Evolutionary conservation across 2,888 invertebrate species (phyloP).

Genomic region (Gasteruption jaculator): DNA sequence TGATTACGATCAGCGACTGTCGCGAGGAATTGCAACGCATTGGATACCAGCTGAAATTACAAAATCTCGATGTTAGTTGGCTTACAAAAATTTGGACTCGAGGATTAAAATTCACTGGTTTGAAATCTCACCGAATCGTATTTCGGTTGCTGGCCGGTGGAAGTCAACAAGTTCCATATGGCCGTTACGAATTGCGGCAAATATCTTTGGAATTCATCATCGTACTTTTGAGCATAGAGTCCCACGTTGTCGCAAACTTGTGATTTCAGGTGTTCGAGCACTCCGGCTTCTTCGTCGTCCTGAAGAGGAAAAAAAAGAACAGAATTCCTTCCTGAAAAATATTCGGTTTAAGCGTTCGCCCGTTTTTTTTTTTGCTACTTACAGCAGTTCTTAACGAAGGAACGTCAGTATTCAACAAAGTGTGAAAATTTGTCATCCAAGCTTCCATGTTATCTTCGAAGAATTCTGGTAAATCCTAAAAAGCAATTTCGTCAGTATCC

Average conservation of each 20-base stretch:
- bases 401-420: slow-evolving; percentile 74
- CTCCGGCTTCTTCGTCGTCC: slow-evolving; percentile 82
- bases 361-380: slow-evolving; percentile 15
- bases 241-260: slow-evolving; percentile 95
- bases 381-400: slow-evolving; percentile 64
- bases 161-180: slow-evolving; percentile 86
- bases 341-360: slow-evolving; percentile 2
- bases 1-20: slow-evolving; percentile 89
- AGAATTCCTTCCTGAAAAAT: background rate
- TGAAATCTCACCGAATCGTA: slow-evolving; percentile 84
- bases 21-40: slow-evolving; percentile 91
- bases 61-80: slow-evolving; percentile 9
- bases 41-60: slow-evolving; percentile 77
- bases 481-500: slow-evolving; percentile 11
- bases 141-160: slow-evolving; percentile 80
- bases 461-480: slow-evolving; percentile 90
- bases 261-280: slow-evolving; percentile 86
- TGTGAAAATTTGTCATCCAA: slow-evolving; percentile 93
- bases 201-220: slow-evolving; percentile 91
- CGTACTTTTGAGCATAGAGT: slow-evolving; percentile 95
- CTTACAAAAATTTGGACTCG: slow-evolving; percentile 4
- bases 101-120: background rate
- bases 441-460: slow-evolving; percentile 96
- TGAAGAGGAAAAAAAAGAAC: slow-evolving; percentile 41
- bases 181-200: slow-evolving; percentile 90